Evolutionary conservation across 2,113 vertebrate genomes (phyloP).

Genomic region (Dromas ardeola): DNA sequence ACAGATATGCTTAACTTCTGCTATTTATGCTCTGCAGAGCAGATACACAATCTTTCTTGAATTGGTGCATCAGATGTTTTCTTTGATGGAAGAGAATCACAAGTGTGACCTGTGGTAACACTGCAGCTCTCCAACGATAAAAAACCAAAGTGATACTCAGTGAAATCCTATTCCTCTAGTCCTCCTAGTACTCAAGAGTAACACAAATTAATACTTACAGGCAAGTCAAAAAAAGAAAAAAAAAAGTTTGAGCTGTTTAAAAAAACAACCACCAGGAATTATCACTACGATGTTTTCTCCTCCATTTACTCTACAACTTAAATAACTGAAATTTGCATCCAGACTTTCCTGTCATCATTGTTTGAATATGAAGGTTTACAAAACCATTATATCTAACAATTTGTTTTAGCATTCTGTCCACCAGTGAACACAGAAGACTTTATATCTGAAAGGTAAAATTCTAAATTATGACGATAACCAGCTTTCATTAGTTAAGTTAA

Average conservation of each 20-base stretch:
- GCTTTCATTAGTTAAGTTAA: not conserved
- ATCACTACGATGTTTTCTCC: not conserved
- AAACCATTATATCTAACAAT: not conserved
- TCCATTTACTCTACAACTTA: not conserved
- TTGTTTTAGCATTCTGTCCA: not conserved
- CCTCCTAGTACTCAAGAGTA: not conserved
- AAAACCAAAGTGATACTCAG: not conserved
- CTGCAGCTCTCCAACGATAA: not conserved
- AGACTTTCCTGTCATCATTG: not conserved
- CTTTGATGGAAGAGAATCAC: not conserved
- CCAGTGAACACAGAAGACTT: not conserved
- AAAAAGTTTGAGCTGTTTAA: not conserved
- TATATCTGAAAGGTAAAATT: not conserved
- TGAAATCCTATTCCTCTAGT: not conserved
- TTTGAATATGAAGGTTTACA: not conserved
- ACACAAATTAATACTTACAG: not conserved
- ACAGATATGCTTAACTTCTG: not conserved
- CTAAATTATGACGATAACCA: not conserved
- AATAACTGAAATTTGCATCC: not conserved
- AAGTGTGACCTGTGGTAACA: not conserved
- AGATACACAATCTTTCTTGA: not conserved
- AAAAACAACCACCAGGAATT: not conserved
- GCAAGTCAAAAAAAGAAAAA: not conserved
- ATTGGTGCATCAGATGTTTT: not conserved
- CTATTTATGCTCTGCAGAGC: not conserved